phyloP scores from a whole-genome alignment of 2,888 invertebrate species.

The Drosophila monieri region DNA sequence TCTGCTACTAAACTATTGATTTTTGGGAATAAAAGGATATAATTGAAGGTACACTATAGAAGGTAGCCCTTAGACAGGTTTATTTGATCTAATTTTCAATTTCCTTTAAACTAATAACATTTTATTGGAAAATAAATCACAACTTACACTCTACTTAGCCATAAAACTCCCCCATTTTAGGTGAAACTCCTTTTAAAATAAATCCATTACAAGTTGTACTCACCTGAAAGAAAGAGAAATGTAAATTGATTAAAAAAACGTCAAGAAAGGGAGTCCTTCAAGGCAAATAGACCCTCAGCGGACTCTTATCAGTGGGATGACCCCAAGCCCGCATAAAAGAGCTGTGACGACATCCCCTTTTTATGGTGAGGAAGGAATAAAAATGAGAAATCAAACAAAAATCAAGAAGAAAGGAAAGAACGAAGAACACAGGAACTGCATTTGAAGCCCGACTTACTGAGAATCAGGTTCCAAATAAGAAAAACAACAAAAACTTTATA shows the following conservation, averaged over 20 bases:
- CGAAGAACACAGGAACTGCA: slow-evolving; percentile 73
- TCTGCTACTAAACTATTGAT: slow-evolving; percentile 21
- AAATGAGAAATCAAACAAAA: slow-evolving; percentile 40
- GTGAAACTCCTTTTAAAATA: not conserved
- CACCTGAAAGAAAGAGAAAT: slow-evolving; percentile 54
- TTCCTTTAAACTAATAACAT: no score
- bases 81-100: no score
- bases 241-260: slow-evolving; percentile 27
- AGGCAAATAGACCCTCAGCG: slow-evolving; percentile 20
- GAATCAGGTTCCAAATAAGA: slow-evolving; percentile 62
- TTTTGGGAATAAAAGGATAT: no score
- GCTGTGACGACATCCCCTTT: slow-evolving; percentile 8
- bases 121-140: no score
- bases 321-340: slow-evolving; percentile 38
- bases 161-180: slow-evolving; percentile 6
- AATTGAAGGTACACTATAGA: no score
- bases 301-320: slow-evolving; percentile 20
- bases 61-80: no score
- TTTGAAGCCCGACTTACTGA: slow-evolving; percentile 56
- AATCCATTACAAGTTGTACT: slow-evolving; percentile 45
- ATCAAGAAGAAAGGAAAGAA: slow-evolving; percentile 15
- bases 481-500: slow-evolving; percentile 36
- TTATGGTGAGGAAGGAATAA: slow-evolving; percentile 45
- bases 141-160: not conserved
- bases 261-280: slow-evolving; percentile 11